Conservation (phyloP, 2,797 vertebrate genomes). For the Chrysocyon brachyurus region DNA sequence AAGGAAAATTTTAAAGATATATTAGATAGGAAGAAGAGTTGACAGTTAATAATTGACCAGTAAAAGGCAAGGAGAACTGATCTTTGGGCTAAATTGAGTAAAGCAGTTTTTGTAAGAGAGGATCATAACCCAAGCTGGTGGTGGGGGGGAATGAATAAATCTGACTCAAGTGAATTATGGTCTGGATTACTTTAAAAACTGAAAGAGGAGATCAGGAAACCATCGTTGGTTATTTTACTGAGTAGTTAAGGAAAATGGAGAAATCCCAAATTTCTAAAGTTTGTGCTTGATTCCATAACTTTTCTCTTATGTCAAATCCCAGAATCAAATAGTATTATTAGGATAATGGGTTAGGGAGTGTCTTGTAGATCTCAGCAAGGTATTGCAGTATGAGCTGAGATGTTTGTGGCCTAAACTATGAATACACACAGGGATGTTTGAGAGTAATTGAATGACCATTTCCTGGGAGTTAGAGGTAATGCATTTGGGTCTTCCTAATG, state of each 20-base stretch:
- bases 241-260: slow-evolving; percentile 24
- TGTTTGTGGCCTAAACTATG: neutral
- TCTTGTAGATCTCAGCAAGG: neutral
- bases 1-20: neutral
- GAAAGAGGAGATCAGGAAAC: neutral
- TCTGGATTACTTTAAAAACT: slow-evolving; percentile 34
- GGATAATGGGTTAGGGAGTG: neutral
- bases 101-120: neutral
- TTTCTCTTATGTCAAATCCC: neutral
- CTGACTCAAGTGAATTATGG: neutral
- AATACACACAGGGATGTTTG: slow-evolving; percentile 18
- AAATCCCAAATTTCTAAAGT: neutral
- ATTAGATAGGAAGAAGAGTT: neutral
- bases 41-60: slow-evolving; percentile 17
- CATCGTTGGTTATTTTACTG: slow-evolving; percentile 48
- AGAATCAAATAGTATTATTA: slow-evolving; percentile 19
- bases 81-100: neutral
- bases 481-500: neutral
- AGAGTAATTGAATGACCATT: neutral
- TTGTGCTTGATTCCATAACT: neutral
- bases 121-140: neutral
- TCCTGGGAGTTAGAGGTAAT: slow-evolving; percentile 11
- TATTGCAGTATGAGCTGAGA: slow-evolving; percentile 10
- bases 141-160: neutral
- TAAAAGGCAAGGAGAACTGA: neutral